phyloP scores from a whole-genome alignment of 2,888 invertebrate species.

The Lordiphosa fenestrarum region DNA sequence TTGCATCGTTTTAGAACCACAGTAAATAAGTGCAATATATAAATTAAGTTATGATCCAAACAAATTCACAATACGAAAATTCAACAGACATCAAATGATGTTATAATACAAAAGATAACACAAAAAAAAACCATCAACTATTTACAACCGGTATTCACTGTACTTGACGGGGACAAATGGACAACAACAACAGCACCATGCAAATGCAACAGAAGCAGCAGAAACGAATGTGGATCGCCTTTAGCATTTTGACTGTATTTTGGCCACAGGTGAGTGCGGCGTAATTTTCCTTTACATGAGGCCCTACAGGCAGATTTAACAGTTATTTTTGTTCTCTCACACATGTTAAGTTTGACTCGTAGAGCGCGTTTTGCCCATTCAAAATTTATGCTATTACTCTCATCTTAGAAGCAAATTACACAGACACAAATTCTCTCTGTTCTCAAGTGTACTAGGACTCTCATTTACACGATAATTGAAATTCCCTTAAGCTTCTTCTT shows the following conservation, averaged over 20 bases:
- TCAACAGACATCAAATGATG: constrained; percentile 18
- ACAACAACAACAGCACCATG: constrained; percentile 46
- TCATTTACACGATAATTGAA: too few relatives aligned
- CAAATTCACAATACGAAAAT: constrained; percentile 15
- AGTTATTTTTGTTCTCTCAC: too few relatives aligned
- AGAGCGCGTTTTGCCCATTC: too few relatives aligned
- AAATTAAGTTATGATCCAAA: constrained; percentile 40
- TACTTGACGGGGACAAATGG: constrained; percentile 32
- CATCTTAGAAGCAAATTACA: too few relatives aligned
- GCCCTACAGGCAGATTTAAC: too few relatives aligned
- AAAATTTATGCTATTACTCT: too few relatives aligned
- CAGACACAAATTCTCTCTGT: too few relatives aligned
- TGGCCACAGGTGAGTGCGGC: constrained; percentile 34
- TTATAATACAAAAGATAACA: constrained; percentile 30
- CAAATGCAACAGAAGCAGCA: constrained; percentile 9
- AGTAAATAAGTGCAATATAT: constrained; percentile 53
- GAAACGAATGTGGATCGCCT: constrained; percentile 24
- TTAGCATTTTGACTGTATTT: constrained; percentile 34
- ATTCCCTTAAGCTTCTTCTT: too few relatives aligned
- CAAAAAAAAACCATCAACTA: constrained; percentile 15
- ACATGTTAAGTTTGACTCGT: too few relatives aligned
- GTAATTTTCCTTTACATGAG: too few relatives aligned
- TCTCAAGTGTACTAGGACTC: too few relatives aligned
- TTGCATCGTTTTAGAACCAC: constrained; percentile 9
- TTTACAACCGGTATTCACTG: constrained; percentile 31